These are phyloP conservation scores for Crotophaga sulcirostris DNA, from an alignment of 2,113 vertebrate genomes.

Conservation along the genomic window DNA sequence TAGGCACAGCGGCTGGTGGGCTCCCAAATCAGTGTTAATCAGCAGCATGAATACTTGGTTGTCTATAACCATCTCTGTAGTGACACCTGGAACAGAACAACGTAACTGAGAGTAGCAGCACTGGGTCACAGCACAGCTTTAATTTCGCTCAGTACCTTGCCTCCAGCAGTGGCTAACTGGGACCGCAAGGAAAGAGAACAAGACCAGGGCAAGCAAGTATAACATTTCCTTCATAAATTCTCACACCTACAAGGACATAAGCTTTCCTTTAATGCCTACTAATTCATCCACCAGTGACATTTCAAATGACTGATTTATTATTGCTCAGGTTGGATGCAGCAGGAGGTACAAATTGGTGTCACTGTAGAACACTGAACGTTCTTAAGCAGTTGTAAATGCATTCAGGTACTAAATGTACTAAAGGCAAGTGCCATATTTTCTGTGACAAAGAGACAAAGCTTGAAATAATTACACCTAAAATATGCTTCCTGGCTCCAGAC, in stretches of 20 bases:
- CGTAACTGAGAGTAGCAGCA: background rate
- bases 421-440: background rate
- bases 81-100: background rate
- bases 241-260: background rate
- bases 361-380: background rate
- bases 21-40: background rate
- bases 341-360: background rate
- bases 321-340: background rate
- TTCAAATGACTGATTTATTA: background rate
- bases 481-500: background rate
- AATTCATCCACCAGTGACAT: background rate
- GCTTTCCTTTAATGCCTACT: background rate
- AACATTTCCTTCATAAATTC: background rate
- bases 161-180: background rate
- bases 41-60: background rate
- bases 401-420: background rate
- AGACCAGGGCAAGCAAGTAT: background rate
- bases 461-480: background rate
- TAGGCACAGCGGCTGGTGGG: background rate
- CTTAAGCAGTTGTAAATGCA: background rate
- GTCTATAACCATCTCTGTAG: background rate
- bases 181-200: background rate
- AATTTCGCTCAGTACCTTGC: background rate
- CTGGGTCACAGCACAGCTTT: background rate
- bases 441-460: background rate